Percentiles rank a stretch among this genome's conserved stretches.
phyloP scores from a whole-genome alignment of 2,113 vertebrate genomes.

The Phrynosoma blainvillii region DNA sequence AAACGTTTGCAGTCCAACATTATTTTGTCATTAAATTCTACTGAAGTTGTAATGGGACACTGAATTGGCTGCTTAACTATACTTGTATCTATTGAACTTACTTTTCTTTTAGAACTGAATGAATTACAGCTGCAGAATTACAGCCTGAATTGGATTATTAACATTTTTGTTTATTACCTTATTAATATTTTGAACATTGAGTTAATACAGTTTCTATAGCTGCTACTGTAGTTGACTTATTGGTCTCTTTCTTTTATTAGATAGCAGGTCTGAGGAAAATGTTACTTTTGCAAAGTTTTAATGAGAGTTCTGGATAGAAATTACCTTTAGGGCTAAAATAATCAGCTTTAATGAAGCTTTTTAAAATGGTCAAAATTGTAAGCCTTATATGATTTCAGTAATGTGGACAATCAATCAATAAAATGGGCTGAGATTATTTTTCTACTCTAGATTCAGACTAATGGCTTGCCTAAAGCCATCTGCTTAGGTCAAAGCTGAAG shows the following conservation, averaged over 20 bases:
- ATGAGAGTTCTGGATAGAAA: background rate
- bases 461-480: background rate
- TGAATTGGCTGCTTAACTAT: background rate
- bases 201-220: slow-evolving; percentile 47
- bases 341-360: background rate
- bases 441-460: background rate
- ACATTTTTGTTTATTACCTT: slow-evolving; percentile 38
- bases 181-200: slow-evolving; percentile 47
- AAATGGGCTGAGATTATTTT: background rate
- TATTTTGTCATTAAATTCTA: background rate
- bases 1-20: slow-evolving; percentile 10
- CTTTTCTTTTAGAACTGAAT: slow-evolving; percentile 11
- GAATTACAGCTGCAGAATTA: slow-evolving; percentile 44
- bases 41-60: background rate
- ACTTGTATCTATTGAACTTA: background rate
- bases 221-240: slow-evolving; percentile 22
- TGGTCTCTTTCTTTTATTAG: slow-evolving; percentile 6
- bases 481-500: background rate
- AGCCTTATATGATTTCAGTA: background rate
- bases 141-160: slow-evolving; percentile 48
- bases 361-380: background rate
- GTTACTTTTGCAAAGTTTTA: background rate
- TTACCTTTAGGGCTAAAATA: background rate
- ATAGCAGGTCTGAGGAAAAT: background rate
- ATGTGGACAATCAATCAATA: background rate